Conservation (phyloP, 2,888 invertebrate genomes). For the Lithophane leautieri region DNA sequence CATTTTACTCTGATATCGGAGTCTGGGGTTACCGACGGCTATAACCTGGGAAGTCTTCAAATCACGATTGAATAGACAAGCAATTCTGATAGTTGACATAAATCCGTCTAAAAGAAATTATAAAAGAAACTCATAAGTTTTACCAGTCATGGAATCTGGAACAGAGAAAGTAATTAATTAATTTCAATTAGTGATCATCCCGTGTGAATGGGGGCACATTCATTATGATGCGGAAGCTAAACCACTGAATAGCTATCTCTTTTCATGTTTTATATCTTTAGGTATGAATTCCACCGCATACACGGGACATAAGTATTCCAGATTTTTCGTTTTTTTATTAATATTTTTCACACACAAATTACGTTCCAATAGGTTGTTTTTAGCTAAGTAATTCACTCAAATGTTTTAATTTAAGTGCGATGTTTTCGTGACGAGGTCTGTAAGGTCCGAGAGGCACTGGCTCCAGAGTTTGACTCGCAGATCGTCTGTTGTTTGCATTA, state of each 20-base stretch:
- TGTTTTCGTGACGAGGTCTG: slow-evolving; percentile 10
- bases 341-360: neutral
- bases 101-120: neutral
- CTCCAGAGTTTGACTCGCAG: slow-evolving; percentile 32
- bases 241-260: slow-evolving; percentile 23
- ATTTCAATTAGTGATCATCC: slow-evolving; percentile 36
- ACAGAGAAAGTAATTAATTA: slow-evolving; percentile 56
- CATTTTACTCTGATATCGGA: neutral
- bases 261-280: slow-evolving; percentile 1
- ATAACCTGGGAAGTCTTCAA: neutral
- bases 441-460: slow-evolving; percentile 14
- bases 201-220: slow-evolving; percentile 46
- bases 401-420: neutral
- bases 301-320: neutral
- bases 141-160: slow-evolving; percentile 27
- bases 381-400: neutral
- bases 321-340: neutral
- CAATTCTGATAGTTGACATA: neutral
- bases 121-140: slow-evolving; percentile 21
- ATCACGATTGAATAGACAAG: neutral
- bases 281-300: neutral
- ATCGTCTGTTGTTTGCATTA: slow-evolving; percentile 57
- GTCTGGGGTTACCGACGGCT: neutral
- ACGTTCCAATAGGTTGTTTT: neutral
- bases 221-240: slow-evolving; percentile 27